Base-by-base conservation (phyloP, 2,888 invertebrate species). In the Steinernema hermaphroditum region DNA sequence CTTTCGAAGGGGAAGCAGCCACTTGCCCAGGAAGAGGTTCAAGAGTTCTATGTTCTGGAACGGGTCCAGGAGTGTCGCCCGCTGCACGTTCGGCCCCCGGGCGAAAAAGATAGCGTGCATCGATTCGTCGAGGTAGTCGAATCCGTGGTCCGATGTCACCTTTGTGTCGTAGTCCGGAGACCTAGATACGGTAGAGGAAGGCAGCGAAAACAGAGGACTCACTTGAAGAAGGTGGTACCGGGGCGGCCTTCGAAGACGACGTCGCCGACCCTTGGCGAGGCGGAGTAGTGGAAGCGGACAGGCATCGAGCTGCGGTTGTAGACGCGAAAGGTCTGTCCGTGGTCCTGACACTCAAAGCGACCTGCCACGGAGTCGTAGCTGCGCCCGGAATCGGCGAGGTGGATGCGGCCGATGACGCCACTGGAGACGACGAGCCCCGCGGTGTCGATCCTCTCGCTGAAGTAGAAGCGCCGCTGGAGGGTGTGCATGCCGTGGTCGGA, bases 51-150 rank as follows among this genome's bases (percentile, higher is more conserved):
- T 75, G 72, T 83, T 84, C 71, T 85, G 85, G 74, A 83, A 85
- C 1, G 83, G 78, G 9, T 76, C 70, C n/a, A 83, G 29, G 16
- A 76, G 73, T 16, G 72, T 57, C 24, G 76, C 77, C 6, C 77
- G 71, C 62, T 78, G 78, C 73, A 84, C 80, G 32, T 79, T 76
- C 9, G 84, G 84, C 1, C 85, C 85, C 68, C 82, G 68, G 0
- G 82, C 84, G 69, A 82, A 84, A 79, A 85, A 83, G 19, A 85
- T 78, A 0, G 85, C 83, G 37, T 80, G 81, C 84, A 85, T 84
- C 16, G 73, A 73, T 1, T 76, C 75, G 29, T 77, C 72, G 37
- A 80, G 72, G 44, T 80, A 83, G 71, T 85, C 85, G 74, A 81
- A 85, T 12, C 85, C 85, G 70, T 85, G 85, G 57, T 85, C 84